Conservation (phyloP, 2,797 vertebrate genomes). For the Spinibarbus caldwelli region DNA sequence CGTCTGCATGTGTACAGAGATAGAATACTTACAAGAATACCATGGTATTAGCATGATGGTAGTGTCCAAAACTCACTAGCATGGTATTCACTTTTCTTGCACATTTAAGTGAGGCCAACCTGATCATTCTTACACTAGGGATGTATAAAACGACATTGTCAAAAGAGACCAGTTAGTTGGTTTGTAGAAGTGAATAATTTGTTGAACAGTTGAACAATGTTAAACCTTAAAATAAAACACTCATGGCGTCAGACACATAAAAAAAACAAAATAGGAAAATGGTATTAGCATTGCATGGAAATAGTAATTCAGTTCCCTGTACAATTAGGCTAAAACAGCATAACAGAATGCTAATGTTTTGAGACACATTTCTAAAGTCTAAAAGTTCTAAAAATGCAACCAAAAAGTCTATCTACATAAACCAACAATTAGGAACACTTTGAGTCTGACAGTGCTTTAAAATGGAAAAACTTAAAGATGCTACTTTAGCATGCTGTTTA, state of each 20-base stretch:
- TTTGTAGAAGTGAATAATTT: background rate
- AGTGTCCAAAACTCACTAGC: background rate
- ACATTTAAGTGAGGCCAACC: background rate
- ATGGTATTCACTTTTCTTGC: background rate
- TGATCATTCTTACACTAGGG: background rate
- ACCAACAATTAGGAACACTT: background rate
- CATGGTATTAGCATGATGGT: background rate
- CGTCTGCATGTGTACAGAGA: background rate
- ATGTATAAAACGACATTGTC: background rate
- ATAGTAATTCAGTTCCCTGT: background rate
- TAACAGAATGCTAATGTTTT: background rate
- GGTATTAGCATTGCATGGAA: background rate
- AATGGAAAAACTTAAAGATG: background rate
- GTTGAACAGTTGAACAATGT: no score
- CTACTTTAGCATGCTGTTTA: background rate
- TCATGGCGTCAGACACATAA: background rate
- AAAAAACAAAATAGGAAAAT: background rate
- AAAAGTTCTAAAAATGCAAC: background rate
- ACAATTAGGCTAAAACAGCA: background rate
- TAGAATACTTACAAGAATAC: background rate
- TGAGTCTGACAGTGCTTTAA: background rate
- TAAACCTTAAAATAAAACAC: background rate
- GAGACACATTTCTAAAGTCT: background rate
- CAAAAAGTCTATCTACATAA: background rate
- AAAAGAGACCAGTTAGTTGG: no score